Percentiles rank a stretch among this genome's conserved stretches.
Conservation (phyloP, 2,113 vertebrate species). For the Eubucco bourcierii region DNA sequence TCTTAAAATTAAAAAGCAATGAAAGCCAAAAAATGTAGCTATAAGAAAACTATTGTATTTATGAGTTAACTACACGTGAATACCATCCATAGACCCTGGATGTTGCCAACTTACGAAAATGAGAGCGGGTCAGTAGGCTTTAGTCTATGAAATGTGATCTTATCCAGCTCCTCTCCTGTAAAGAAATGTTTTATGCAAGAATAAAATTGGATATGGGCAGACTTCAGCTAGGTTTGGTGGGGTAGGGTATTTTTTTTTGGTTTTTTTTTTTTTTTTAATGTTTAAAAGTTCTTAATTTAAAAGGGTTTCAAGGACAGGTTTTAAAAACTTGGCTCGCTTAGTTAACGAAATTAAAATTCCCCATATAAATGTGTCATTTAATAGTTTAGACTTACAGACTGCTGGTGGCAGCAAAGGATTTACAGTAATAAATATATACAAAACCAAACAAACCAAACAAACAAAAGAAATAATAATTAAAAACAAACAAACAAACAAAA, state of each 20-base stretch:
- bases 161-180: slow-evolving; percentile 67
- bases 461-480: too few relatives aligned
- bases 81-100: slow-evolving; percentile 67
- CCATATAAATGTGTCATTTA: slow-evolving; percentile 89
- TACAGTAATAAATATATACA: slow-evolving; percentile 88
- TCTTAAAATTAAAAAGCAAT: slow-evolving; percentile 76
- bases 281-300: slow-evolving; percentile 82
- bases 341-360: slow-evolving; percentile 84
- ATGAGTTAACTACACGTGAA: slow-evolving; percentile 70
- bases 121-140: slow-evolving; percentile 58
- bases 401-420: slow-evolving; percentile 92
- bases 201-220: slow-evolving; percentile 75
- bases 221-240: not conserved
- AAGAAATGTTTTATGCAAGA: slow-evolving; percentile 75
- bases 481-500: not conserved
- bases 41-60: slow-evolving; percentile 72
- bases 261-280: not conserved
- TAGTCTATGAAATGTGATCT: slow-evolving; percentile 66
- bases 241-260: too few relatives aligned
- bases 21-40: slow-evolving; percentile 52
- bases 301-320: slow-evolving; percentile 73
- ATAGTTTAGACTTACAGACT: slow-evolving; percentile 89
- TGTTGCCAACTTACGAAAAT: slow-evolving; percentile 74
- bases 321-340: slow-evolving; percentile 80
- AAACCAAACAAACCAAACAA: slow-evolving; percentile 56